Conservation (phyloP, 2,113 vertebrate species). For the Oryzias melastigma region DNA sequence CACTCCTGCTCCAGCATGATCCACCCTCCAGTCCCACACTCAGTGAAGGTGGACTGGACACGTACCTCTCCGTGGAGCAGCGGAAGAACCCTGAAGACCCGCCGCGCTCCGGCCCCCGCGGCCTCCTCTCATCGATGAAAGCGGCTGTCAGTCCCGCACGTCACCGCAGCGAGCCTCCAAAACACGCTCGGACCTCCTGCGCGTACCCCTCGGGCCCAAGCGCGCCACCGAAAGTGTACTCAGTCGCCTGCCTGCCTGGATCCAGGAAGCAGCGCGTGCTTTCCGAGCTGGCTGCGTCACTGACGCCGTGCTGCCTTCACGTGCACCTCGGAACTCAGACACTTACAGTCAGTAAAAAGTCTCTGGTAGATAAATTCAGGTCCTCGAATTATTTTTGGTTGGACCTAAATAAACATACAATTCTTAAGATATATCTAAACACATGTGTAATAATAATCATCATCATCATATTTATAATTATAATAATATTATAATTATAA, state of each 20-base stretch:
- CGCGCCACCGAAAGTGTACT: not conserved
- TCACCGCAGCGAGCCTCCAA: not conserved
- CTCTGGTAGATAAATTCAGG: too few relatives aligned
- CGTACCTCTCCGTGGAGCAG: slow-evolving; percentile 44
- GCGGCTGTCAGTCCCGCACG: slow-evolving; percentile 14
- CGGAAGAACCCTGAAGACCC: slow-evolving; percentile 43
- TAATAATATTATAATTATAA: too few relatives aligned
- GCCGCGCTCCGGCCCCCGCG: slow-evolving; percentile 51
- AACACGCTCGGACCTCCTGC: slow-evolving; percentile 14
- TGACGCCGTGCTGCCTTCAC: slow-evolving; percentile 37
- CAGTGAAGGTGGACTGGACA: not conserved
- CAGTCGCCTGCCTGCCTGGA: slow-evolving; percentile 9
- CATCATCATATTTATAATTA: too few relatives aligned
- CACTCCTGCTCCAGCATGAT: too few relatives aligned
- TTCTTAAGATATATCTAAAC: too few relatives aligned
- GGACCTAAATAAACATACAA: too few relatives aligned
- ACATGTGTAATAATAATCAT: too few relatives aligned
- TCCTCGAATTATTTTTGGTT: too few relatives aligned
- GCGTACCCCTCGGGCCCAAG: not conserved
- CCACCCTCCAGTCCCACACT: not conserved
- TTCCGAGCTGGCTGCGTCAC: slow-evolving; percentile 21
- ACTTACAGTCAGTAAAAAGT: not conserved
- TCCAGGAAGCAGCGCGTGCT: slow-evolving; percentile 51
- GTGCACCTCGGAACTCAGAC: not conserved
- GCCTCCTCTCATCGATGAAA: slow-evolving; percentile 35